Percentiles rank a stretch among this genome's conserved stretches.
phyloP scores from a whole-genome alignment of 2,113 vertebrate genomes.

The Polypterus senegalus region DNA sequence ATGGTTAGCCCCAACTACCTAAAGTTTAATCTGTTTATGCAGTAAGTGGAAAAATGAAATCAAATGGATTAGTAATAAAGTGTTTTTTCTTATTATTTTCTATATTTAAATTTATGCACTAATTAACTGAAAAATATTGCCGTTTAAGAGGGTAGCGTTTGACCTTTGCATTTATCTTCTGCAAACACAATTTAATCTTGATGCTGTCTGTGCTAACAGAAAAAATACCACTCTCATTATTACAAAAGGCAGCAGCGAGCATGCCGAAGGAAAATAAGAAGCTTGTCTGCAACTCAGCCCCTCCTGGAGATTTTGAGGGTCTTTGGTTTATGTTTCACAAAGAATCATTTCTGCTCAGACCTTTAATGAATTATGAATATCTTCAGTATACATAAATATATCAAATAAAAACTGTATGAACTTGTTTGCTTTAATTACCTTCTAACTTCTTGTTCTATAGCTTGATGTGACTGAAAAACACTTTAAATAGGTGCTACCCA shows the following conservation, averaged over 20 bases:
- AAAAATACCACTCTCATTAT: conserved; percentile 33
- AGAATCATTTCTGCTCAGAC: not conserved
- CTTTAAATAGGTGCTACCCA: not conserved
- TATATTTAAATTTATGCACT: conserved; percentile 27
- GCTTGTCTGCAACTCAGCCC: too few relatives aligned
- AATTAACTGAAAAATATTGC: conserved; percentile 37
- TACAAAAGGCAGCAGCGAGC: not conserved
- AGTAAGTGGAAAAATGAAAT: too few relatives aligned
- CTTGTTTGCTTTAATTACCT: not conserved
- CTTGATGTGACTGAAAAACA: not conserved
- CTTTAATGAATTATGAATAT: not conserved
- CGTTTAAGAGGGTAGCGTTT: conserved; percentile 33
- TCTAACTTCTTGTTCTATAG: not conserved
- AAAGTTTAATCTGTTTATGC: conserved; percentile 19
- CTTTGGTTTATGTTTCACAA: not conserved
- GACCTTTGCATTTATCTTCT: conserved; percentile 42
- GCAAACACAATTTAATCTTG: conserved; percentile 37
- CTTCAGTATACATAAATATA: too few relatives aligned
- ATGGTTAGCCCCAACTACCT: conserved; percentile 14
- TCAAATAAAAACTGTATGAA: too few relatives aligned
- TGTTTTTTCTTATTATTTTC: conserved; percentile 1
- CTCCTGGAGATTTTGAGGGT: too few relatives aligned
- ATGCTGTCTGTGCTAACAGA: conserved; percentile 39
- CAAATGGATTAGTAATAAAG: too few relatives aligned
- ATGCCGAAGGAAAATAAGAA: not conserved